Percentiles rank a stretch among this genome's conserved stretches.
phyloP scores from a whole-genome alignment of 2,888 invertebrate species.

The Morpho deidamia region DNA sequence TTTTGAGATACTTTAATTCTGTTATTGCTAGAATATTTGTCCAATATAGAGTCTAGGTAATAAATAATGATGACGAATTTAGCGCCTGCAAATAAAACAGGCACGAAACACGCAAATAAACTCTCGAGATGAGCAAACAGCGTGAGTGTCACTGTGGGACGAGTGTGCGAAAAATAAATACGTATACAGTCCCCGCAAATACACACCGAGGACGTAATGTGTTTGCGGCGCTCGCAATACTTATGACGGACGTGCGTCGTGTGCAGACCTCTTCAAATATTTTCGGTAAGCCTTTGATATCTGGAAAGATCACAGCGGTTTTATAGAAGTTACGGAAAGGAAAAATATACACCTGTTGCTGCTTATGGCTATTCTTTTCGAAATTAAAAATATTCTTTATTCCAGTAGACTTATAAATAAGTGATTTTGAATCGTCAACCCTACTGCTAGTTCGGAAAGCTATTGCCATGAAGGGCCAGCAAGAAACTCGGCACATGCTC shows the following conservation, averaged over 20 bases:
- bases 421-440: too few relatives aligned
- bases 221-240: conserved; percentile 52
- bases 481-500: too few relatives aligned
- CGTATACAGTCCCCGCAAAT: conserved; percentile 63
- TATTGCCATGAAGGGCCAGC: too few relatives aligned
- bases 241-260: conserved; percentile 41
- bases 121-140: conserved; percentile 58
- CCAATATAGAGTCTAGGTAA: conserved; percentile 36
- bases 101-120: conserved; percentile 45
- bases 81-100: conserved; percentile 56
- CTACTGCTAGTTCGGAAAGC: too few relatives aligned
- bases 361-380: too few relatives aligned
- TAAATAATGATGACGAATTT: conserved; percentile 69
- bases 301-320: too few relatives aligned
- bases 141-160: conserved; percentile 30
- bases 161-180: conserved; percentile 60
- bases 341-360: too few relatives aligned
- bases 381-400: too few relatives aligned
- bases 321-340: too few relatives aligned
- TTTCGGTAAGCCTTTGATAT: background rate
- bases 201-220: conserved; percentile 64
- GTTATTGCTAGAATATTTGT: too few relatives aligned
- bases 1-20: too few relatives aligned
- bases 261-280: conserved; percentile 26
- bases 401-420: too few relatives aligned